Conservation (phyloP, 92 coral and sea anemone genomes). For the Porites cylindrica region DNA sequence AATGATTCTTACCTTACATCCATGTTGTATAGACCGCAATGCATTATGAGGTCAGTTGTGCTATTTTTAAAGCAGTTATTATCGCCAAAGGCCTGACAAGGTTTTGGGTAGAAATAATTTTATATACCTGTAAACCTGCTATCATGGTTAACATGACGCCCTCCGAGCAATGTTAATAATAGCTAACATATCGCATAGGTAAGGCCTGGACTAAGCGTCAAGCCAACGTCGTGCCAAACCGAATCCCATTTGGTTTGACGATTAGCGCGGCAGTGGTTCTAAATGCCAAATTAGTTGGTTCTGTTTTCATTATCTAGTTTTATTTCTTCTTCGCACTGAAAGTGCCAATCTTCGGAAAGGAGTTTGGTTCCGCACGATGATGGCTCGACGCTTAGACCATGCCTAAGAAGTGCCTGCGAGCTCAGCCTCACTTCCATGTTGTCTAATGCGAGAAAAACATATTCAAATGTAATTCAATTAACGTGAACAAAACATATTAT, state of each 20-base stretch:
- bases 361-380: slow-evolving; percentile 54
- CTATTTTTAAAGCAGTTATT: slow-evolving; percentile 48
- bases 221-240: slow-evolving; percentile 57
- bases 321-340: slow-evolving; percentile 46
- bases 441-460: slow-evolving; percentile 47
- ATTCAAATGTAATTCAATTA: slow-evolving; percentile 56
- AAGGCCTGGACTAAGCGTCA: slow-evolving; percentile 48
- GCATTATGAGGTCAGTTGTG: slow-evolving; percentile 58
- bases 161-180: slow-evolving; percentile 55
- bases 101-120: slow-evolving; percentile 45
- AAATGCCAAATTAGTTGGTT: slow-evolving; percentile 1
- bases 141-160: slow-evolving; percentile 48
- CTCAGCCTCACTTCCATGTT: slow-evolving; percentile 65
- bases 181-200: slow-evolving; percentile 61
- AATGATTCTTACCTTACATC: slow-evolving; percentile 61
- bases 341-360: slow-evolving; percentile 38
- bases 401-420: slow-evolving; percentile 45
- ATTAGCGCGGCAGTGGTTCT: neutral
- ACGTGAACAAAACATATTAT: slow-evolving; percentile 44
- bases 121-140: slow-evolving; percentile 65
- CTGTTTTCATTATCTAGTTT: slow-evolving; percentile 38
- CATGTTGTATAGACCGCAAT: slow-evolving; percentile 58
- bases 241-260: slow-evolving; percentile 40
- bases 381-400: slow-evolving; percentile 51
- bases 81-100: slow-evolving; percentile 29